These are phyloP conservation scores for Hoplodrina blanda DNA, from an alignment of 2,888 invertebrate species.

Conservation along the genomic window DNA sequence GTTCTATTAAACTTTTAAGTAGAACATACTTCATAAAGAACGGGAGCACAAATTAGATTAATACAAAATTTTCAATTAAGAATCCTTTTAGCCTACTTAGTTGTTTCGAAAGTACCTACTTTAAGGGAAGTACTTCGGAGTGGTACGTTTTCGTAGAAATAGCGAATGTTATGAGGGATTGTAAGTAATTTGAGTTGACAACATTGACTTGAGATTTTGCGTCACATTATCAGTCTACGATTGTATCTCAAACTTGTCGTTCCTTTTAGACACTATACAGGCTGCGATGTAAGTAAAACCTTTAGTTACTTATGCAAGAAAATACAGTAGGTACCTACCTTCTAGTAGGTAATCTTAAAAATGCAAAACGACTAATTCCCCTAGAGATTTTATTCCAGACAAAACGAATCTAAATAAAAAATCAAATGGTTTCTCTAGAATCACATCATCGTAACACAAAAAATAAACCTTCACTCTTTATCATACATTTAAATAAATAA, in stretches of 20 bases:
- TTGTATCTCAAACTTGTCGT: not conserved
- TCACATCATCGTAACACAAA: constrained; percentile 7
- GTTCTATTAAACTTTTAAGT: constrained; percentile 53
- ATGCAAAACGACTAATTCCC: not conserved
- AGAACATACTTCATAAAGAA: constrained; percentile 56
- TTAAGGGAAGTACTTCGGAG: constrained; percentile 32
- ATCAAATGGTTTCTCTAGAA: not conserved
- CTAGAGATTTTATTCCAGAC: not conserved
- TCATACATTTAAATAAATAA: no score
- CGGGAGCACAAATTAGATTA: constrained; percentile 56
- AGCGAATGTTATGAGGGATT: constrained; percentile 27
- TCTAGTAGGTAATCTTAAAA: not conserved
- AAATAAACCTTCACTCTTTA: not conserved
- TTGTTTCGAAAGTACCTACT: constrained; percentile 58
- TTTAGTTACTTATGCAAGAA: not conserved
- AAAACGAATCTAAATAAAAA: not conserved
- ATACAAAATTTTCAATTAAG: constrained; percentile 62
- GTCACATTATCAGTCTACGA: not conserved
- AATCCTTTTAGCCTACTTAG: constrained; percentile 66
- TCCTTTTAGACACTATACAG: not conserved
- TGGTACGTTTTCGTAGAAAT: constrained; percentile 23
- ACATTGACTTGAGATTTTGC: constrained; percentile 7
- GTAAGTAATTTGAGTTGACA: constrained; percentile 9
- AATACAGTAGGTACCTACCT: no score
- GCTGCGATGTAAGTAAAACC: not conserved